Conservation (phyloP, 2,113 vertebrate species). For the Dermatemys mawii region DNA sequence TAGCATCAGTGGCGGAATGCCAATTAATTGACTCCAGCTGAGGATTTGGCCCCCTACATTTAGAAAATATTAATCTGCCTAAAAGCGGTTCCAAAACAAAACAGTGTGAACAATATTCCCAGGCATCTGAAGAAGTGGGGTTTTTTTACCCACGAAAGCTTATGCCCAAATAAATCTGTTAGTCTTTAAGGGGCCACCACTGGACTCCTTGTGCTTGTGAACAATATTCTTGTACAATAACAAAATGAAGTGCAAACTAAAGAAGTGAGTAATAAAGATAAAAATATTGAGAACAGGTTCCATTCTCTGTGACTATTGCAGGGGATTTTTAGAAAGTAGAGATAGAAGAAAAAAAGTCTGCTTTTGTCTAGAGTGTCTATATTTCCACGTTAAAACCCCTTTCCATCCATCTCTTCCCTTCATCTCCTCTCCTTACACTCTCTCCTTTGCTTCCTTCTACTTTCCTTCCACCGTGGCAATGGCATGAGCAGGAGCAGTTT, state of each 20-base stretch:
- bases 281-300: background rate
- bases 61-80: background rate
- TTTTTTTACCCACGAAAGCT: too few relatives aligned
- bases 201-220: too few relatives aligned
- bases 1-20: background rate
- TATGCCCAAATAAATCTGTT: too few relatives aligned
- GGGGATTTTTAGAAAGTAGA: background rate
- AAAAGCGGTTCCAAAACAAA: background rate
- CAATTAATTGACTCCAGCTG: background rate
- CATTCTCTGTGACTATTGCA: background rate
- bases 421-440: background rate
- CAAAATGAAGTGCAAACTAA: background rate
- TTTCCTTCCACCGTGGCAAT: background rate
- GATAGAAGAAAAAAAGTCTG: background rate
- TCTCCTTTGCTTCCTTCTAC: accelerated
- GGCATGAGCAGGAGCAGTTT: background rate
- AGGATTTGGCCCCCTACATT: background rate
- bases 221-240: background rate
- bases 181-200: too few relatives aligned
- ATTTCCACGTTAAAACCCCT: accelerated
- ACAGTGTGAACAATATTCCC: background rate
- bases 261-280: background rate
- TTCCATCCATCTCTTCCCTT: background rate
- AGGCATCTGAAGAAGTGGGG: too few relatives aligned
- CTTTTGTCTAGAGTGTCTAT: background rate